These are phyloP conservation scores for Lithodes maja DNA, from an alignment of 2,888 invertebrate genomes.

Conservation along the genomic window DNA sequence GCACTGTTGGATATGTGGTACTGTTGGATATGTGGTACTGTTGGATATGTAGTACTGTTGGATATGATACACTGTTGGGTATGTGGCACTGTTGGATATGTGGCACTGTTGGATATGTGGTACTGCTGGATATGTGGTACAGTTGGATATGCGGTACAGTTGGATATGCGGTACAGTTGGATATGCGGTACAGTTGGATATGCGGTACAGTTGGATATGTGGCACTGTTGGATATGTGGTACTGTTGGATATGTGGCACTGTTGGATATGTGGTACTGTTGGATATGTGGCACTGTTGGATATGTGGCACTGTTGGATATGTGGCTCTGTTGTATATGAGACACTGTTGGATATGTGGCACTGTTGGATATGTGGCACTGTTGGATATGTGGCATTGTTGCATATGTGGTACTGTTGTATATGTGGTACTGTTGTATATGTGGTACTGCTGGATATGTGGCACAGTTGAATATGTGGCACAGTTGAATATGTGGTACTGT, in stretches of 20 bases:
- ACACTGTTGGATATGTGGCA: not conserved
- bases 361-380: too few species aligned
- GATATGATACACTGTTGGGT: not conserved
- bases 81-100: not conserved
- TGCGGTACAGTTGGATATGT: not conserved
- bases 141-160: too few species aligned
- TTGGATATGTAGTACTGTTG: not conserved
- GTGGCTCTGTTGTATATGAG: not conserved
- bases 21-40: not conserved
- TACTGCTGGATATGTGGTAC: too few species aligned
- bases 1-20: not conserved
- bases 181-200: not conserved
- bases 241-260: not conserved
- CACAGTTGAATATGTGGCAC: not conserved
- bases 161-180: not conserved
- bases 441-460: not conserved
- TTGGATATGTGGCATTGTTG: too few species aligned
- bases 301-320: not conserved
- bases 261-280: not conserved
- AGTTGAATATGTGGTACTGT: not conserved
- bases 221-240: not conserved
- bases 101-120: too few species aligned
- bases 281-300: not conserved
- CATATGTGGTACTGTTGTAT: not conserved
- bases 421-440: not conserved